Conservation (phyloP, 2,797 vertebrate species). For the Setipinna tenuifilis region DNA sequence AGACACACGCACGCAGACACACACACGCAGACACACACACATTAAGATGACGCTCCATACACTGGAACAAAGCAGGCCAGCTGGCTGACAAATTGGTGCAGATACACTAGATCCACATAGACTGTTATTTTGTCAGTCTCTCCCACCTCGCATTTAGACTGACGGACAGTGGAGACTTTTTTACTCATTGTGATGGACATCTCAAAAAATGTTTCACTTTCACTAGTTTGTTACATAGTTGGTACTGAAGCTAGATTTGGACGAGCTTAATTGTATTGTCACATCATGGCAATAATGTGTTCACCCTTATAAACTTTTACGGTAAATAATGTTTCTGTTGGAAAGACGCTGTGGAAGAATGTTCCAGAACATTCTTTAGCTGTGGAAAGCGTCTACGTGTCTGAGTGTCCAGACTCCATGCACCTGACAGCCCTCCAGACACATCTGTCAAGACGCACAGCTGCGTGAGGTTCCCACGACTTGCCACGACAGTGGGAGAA, state of each 20-base stretch:
- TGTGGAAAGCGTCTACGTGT: background rate
- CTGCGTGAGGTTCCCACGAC: background rate
- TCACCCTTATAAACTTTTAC: constrained; percentile 25
- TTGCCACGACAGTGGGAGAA: background rate
- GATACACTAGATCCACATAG: constrained; percentile 56
- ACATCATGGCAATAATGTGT: constrained; percentile 52
- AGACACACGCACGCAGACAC: background rate
- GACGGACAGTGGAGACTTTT: constrained; percentile 57
- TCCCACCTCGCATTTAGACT: constrained; percentile 50
- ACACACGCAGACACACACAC: background rate
- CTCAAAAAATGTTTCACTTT: constrained; percentile 36
- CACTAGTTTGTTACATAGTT: constrained; percentile 53
- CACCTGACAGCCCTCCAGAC: background rate
- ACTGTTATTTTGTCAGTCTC: constrained; percentile 50
- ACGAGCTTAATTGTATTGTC: constrained; percentile 44
- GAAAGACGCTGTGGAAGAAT: background rate
- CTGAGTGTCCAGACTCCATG: background rate
- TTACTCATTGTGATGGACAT: constrained; percentile 44
- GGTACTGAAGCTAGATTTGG: constrained; percentile 53
- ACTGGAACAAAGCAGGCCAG: constrained; percentile 52
- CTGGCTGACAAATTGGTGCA: constrained; percentile 49
- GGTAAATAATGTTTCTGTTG: background rate
- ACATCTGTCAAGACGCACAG: background rate
- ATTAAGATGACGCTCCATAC: constrained; percentile 26
- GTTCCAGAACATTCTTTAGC: background rate